Evolutionary conservation across 2,888 invertebrate species (phyloP).

Genomic region (Oegoconia quadripuncta): DNA sequence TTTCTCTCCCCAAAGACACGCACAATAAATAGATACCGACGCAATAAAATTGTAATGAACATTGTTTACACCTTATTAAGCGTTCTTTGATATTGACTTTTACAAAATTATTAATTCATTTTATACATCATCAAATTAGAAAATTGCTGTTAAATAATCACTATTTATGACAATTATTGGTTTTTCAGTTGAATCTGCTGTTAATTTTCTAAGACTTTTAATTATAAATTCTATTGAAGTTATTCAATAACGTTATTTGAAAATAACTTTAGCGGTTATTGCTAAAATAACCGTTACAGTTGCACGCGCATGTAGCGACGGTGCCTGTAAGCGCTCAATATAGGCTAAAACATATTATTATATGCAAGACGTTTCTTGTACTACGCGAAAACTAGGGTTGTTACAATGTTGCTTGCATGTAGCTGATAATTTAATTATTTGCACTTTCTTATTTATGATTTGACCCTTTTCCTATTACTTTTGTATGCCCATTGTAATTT

Average conservation of each 20-base stretch:
- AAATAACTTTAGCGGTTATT: neutral
- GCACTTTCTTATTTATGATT: slow-evolving; percentile 7
- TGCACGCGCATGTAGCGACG: slow-evolving; percentile 36
- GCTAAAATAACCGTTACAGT: slow-evolving; percentile 26
- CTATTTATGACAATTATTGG: no score
- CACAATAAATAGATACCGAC: no score
- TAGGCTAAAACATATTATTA: slow-evolving; percentile 79
- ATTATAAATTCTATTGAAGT: neutral
- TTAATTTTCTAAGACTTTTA: no score
- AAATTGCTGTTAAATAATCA: neutral
- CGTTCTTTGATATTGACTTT: no score
- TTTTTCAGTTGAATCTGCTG: no score
- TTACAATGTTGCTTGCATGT: slow-evolving; percentile 23
- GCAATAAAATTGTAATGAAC: no score
- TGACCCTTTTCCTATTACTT: no score
- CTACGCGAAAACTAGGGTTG: slow-evolving; percentile 73
- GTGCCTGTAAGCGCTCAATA: slow-evolving; percentile 70
- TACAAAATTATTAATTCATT: neutral
- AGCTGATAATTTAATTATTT: slow-evolving; percentile 10
- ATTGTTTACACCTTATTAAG: no score
- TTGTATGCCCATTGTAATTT: no score
- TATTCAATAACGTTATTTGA: slow-evolving; percentile 18
- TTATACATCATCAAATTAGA: neutral
- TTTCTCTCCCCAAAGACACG: no score
- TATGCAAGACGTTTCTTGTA: slow-evolving; percentile 79